Percentiles rank a stretch among this genome's conserved stretches.
Evolutionary conservation across 2,797 vertebrate genomes (phyloP).

Genomic region (Stomatorhinus walkeri): DNA sequence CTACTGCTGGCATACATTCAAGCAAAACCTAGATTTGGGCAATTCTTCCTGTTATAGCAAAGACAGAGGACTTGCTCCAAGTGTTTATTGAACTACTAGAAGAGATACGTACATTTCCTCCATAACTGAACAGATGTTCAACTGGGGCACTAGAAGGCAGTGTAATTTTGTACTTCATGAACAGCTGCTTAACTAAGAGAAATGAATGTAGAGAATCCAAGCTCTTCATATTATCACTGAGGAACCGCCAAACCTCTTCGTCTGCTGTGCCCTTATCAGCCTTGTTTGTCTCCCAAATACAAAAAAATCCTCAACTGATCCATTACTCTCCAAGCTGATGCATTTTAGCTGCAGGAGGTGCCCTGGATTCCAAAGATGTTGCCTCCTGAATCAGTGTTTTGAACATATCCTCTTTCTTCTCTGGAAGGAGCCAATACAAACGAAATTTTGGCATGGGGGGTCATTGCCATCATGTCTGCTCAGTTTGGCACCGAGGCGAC

Average conservation of each 20-base stretch:
- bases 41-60: slow-evolving; percentile 36
- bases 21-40: slow-evolving; percentile 19
- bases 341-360: not conserved
- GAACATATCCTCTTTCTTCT: slow-evolving; percentile 15
- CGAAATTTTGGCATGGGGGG: slow-evolving; percentile 21
- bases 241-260: not conserved
- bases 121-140: slow-evolving; percentile 13
- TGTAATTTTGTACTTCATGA: slow-evolving; percentile 14
- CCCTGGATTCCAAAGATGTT: not conserved
- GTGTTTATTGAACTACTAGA: not conserved
- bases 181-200: slow-evolving; percentile 15
- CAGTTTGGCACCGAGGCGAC: not conserved
- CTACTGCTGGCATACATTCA: not conserved
- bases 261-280: not conserved
- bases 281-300: not conserved
- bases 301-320: slow-evolving; percentile 9
- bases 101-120: not conserved
- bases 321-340: not conserved
- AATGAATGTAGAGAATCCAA: slow-evolving; percentile 15
- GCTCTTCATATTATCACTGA: not conserved
- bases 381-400: slow-evolving; percentile 19
- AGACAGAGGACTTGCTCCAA: slow-evolving; percentile 19
- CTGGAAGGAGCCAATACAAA: slow-evolving; percentile 15
- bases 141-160: not conserved
- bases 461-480: not conserved